Evolutionary conservation across 1,140 invertebrate species (phyloP), one percentile per base, ranked within the genome.

Genomic region (Ceratina calcarata): DNA sequence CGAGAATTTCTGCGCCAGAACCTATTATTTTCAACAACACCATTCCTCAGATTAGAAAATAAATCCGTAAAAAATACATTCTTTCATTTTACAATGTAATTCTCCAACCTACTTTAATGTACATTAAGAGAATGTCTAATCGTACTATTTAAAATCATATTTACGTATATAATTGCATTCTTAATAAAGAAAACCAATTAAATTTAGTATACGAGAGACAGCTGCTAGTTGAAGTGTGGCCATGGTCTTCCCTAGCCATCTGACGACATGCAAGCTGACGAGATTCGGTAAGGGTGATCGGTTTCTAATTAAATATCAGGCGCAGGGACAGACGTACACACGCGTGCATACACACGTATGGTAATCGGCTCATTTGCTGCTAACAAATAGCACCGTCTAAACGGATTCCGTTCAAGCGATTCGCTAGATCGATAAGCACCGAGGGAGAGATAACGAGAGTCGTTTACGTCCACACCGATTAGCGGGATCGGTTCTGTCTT

Each of bases 361-460:
- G 84, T 80, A 87, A 85, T 82, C 80, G 80, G 74, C 82, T 87
- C 82, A 87, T 87, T 87, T 85, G 80, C 68, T 22, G 37, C 68
- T 86, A 85, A 87, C 82, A 87, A 87, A 87, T 86, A 87, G 80
- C 82, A 73, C 70, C 85, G 83, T 82, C 74, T 71, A 85, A 87
- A 85, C 82, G 85, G 85, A 87, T 87, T 84, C 71, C 80, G 82
- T 69, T 82, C 57, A 77, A 71, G 73, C 82, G 77, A 87, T 86
- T 86, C 82, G 77, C 77, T 74, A 64, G 81, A 87, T 86, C 86
- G 86, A 87, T 87, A 86, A 86, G 78, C 80, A 77, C 72, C 61
- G 77, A 85, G 70, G 49, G 77, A 65, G 75, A 86, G 85, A 85
- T 85, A 87, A 87, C 82, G 80, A 84, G 76, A 86, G 85, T 84